Evolutionary conservation across 2,113 vertebrate species (phyloP).

Genomic region (Prionailurus viverrinus): DNA sequence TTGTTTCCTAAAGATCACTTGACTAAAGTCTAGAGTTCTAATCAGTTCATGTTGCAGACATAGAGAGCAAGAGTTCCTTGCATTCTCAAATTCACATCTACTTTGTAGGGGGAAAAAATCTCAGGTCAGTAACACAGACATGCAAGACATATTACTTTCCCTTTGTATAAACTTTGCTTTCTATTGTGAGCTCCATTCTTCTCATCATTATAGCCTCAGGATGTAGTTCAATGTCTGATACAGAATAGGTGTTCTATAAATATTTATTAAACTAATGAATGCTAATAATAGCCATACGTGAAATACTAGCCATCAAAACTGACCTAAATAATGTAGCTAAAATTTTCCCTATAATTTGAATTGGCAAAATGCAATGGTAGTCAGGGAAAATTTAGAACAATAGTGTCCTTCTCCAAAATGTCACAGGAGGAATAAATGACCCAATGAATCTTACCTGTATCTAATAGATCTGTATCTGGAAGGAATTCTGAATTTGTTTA

Average conservation of each 20-base stretch:
- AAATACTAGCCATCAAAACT: neutral
- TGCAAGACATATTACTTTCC: neutral
- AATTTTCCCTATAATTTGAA: neutral
- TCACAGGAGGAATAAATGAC: neutral
- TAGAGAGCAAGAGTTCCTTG: neutral
- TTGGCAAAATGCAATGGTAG: neutral
- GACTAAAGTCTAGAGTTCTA: neutral
- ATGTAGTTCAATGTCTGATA: neutral
- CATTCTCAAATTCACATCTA: neutral
- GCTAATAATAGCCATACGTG: neutral
- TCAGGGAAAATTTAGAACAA: neutral
- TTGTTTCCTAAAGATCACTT: neutral
- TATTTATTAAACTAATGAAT: neutral
- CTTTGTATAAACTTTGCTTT: neutral
- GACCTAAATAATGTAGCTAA: neutral
- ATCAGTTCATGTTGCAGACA: neutral
- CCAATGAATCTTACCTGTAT: neutral
- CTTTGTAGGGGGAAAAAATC: neutral
- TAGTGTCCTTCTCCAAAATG: neutral
- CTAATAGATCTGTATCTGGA: neutral
- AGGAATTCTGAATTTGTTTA: constrained; percentile 17
- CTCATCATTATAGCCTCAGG: neutral
- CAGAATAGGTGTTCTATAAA: neutral
- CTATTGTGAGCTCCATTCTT: neutral
- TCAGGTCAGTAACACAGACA: neutral